Evolutionary conservation across 2,797 vertebrate species (phyloP).

Genomic region (Thamnophis elegans): DNA sequence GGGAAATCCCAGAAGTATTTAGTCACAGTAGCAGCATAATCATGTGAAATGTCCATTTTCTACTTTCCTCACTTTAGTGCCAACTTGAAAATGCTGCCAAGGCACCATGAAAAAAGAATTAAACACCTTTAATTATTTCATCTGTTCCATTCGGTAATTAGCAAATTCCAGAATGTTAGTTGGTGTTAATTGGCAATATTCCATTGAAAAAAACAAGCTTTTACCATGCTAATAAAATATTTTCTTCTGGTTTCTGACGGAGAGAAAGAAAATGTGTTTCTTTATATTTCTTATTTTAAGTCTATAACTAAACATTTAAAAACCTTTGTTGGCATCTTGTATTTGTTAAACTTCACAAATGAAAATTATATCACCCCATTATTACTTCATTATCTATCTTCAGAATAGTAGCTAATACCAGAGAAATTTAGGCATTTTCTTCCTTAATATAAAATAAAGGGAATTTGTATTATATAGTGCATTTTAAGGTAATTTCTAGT

Average conservation of each 20-base stretch:
- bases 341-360: neutral
- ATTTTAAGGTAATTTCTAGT: neutral
- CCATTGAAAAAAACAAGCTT: constrained; percentile 4
- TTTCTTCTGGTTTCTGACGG: constrained; percentile 1
- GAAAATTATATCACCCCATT: neutral
- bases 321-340: neutral
- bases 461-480: neutral
- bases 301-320: neutral
- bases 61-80: neutral
- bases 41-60: constrained; percentile 20
- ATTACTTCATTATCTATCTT: neutral
- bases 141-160: constrained; percentile 34
- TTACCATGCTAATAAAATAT: neutral
- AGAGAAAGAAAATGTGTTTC: constrained; percentile 4
- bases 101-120: neutral
- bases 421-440: neutral
- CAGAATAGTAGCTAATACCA: neutral
- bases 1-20: constrained; percentile 18
- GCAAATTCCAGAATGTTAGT: constrained; percentile 14
- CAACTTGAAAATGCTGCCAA: constrained; percentile 6
- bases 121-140: constrained; percentile 29
- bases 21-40: constrained; percentile 20
- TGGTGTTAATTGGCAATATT: constrained; percentile 20
- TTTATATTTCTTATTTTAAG: constrained; percentile 22
- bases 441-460: neutral